These are phyloP conservation scores for Aepyceros melampus DNA, from an alignment of 2,113 vertebrate genomes.

Conservation along the genomic window DNA sequence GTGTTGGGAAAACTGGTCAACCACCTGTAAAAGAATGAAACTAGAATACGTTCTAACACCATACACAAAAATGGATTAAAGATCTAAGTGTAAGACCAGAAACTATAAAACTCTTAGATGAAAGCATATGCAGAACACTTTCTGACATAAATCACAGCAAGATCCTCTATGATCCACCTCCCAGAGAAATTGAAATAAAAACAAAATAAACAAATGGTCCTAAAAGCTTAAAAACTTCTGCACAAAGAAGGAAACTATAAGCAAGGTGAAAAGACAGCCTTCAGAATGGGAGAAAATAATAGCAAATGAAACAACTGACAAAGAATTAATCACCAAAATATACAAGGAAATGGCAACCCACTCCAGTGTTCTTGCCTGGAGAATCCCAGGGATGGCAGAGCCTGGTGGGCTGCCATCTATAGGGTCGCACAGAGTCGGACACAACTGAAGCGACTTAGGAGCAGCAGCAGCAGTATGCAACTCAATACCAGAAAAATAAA, in stretches of 20 bases:
- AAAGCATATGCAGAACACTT: neutral
- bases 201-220: neutral
- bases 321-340: neutral
- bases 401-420: no score
- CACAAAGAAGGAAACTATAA: neutral
- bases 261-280: neutral
- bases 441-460: no score
- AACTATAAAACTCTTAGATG: neutral
- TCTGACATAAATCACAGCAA: neutral
- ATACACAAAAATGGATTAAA: neutral
- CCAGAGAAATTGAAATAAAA: neutral
- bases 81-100: neutral
- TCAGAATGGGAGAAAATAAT: neutral
- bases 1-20: neutral
- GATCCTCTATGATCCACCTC: neutral
- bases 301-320: neutral
- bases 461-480: neutral
- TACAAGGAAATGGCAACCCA: neutral
- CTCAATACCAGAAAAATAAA: neutral
- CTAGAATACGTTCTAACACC: neutral
- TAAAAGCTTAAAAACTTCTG: neutral
- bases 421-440: no score
- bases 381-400: no score
- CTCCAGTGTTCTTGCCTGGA: no score
- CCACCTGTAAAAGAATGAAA: neutral